Conservation (phyloP, 2,113 vertebrate species). For the Galemys pyrenaicus region DNA sequence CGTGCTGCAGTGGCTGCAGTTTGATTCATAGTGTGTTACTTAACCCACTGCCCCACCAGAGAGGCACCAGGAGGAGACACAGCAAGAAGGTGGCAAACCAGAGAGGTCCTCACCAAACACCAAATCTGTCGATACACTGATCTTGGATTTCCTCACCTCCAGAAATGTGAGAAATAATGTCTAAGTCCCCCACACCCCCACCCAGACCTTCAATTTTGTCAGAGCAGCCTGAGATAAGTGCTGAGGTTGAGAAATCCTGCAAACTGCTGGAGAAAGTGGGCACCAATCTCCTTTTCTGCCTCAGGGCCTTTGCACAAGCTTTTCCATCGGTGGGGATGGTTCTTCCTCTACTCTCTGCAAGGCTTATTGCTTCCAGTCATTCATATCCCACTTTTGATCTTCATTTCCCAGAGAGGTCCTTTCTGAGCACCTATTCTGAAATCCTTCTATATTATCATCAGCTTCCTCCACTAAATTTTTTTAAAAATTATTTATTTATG, state of each 20-base stretch:
- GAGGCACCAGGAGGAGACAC: neutral
- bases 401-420: neutral
- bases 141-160: neutral
- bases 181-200: neutral
- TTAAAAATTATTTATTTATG: no score
- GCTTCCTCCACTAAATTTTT: neutral
- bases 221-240: neutral
- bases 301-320: neutral
- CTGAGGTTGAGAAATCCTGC: neutral
- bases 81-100: neutral
- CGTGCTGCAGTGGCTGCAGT: no score
- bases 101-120: neutral
- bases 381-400: neutral
- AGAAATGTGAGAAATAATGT: neutral
- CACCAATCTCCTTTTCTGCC: neutral
- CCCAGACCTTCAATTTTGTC: neutral
- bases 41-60: no score
- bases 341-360: neutral
- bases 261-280: neutral
- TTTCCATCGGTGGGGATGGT: neutral
- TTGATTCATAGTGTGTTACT: no score
- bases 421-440: neutral
- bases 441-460: neutral
- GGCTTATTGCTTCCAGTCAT: neutral
- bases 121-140: no score